Conservation (phyloP, 2,888 invertebrate species). For the Tinea semifulvella region DNA sequence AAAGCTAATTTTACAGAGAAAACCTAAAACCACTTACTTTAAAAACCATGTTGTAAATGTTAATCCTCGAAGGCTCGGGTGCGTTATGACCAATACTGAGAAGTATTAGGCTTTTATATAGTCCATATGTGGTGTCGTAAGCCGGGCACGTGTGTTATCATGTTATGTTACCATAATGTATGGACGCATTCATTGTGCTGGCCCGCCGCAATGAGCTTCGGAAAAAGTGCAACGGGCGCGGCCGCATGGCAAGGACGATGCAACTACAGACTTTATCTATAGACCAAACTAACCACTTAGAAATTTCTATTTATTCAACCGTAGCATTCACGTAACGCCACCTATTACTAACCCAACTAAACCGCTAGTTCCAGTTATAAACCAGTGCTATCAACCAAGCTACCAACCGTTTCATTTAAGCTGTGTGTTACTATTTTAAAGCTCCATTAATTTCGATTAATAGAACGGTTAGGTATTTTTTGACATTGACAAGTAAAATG, state of each 20-base stretch:
- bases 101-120: constrained; percentile 44
- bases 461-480: no score
- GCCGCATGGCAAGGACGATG: constrained; percentile 20
- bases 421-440: no score
- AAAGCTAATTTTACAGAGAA: no score
- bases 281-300: no score
- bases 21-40: constrained; percentile 44
- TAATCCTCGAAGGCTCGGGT: constrained; percentile 29
- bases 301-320: no score
- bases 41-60: constrained; percentile 34
- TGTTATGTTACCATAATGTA: constrained; percentile 30
- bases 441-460: no score
- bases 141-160: constrained; percentile 24
- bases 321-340: no score
- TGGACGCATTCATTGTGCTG: constrained; percentile 27
- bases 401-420: no score
- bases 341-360: no score
- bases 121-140: constrained; percentile 13
- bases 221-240: constrained; percentile 25
- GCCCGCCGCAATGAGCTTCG: constrained; percentile 18
- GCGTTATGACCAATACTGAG: constrained; percentile 31
- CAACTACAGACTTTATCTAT: not conserved
- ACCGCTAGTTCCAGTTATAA: no score
- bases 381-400: no score
- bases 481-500: no score